Evolutionary conservation across 2,113 vertebrate species (phyloP).

Genomic region (Apodemus sylvaticus): DNA sequence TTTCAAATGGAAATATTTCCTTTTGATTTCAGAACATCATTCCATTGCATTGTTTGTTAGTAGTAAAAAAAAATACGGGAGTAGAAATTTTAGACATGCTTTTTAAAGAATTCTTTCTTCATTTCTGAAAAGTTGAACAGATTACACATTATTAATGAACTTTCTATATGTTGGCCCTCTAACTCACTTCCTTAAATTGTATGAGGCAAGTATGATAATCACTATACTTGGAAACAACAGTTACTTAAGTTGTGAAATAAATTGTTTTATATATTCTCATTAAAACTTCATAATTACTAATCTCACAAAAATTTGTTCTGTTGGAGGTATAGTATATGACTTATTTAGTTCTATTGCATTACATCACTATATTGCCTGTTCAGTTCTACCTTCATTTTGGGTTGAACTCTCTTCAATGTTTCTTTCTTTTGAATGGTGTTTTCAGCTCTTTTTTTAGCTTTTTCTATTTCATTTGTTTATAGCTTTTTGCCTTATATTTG

Average conservation of each 20-base stretch:
- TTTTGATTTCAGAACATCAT: not conserved
- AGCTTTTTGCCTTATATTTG: not conserved
- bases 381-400: not conserved
- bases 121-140: not conserved
- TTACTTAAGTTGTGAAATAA: not conserved
- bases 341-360: too few species aligned
- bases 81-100: not conserved
- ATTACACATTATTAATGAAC: not conserved
- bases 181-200: not conserved
- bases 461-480: too few species aligned
- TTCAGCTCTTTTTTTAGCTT: not conserved
- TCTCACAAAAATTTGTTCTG: not conserved
- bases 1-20: not conserved
- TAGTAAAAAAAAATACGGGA: not conserved
- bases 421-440: not conserved
- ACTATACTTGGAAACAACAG: too few species aligned
- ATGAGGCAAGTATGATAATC: too few species aligned
- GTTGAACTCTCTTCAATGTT: not conserved
- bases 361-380: not conserved
- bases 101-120: not conserved
- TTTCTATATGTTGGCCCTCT: not conserved
- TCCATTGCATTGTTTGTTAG: not conserved
- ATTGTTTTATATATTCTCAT: not conserved
- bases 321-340: not conserved
- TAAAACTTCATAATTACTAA: not conserved